These are phyloP conservation scores for Orchesella flavescens DNA, from an alignment of 2,888 invertebrate genomes.

Conservation along the genomic window DNA sequence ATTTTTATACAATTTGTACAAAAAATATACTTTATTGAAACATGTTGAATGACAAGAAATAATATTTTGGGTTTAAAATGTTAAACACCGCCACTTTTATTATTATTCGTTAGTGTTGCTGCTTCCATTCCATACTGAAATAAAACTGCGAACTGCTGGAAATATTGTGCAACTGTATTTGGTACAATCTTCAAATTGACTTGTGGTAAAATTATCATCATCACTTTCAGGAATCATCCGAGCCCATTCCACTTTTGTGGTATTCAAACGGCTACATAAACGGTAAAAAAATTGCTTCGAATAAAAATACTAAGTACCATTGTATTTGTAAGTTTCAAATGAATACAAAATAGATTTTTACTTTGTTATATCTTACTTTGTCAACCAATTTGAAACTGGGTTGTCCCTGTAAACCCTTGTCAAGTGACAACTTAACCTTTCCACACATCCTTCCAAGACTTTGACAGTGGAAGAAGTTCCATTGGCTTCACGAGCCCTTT, in stretches of 20 bases:
- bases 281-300: too few relatives aligned
- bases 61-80: too few relatives aligned
- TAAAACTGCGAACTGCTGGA: conserved; percentile 24
- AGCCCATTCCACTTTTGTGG: conserved; percentile 49
- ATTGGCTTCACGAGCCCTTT: too few relatives aligned
- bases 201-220: conserved; percentile 9
- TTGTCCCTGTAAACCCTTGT: conserved; percentile 53
- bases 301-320: too few relatives aligned
- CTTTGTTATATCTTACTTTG: conserved; percentile 52
- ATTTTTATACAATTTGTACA: too few relatives aligned
- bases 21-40: too few relatives aligned
- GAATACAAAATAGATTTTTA: too few relatives aligned
- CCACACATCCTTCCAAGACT: conserved; percentile 60
- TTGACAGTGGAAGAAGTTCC: not conserved
- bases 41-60: too few relatives aligned
- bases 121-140: not conserved
- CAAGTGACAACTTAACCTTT: conserved; percentile 64
- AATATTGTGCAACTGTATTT: conserved; percentile 41
- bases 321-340: too few relatives aligned
- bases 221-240: conserved; percentile 8
- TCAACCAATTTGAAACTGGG: conserved; percentile 59
- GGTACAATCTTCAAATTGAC: conserved; percentile 25
- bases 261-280: conserved; percentile 25
- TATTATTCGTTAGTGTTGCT: not conserved
- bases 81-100: too few relatives aligned